A percentile compares a stretch with the other conserved stretches of the same genome.
Evolutionary conservation across 2,797 vertebrate species (phyloP).

Genomic region (Pipistrellus pygmaeus): DNA sequence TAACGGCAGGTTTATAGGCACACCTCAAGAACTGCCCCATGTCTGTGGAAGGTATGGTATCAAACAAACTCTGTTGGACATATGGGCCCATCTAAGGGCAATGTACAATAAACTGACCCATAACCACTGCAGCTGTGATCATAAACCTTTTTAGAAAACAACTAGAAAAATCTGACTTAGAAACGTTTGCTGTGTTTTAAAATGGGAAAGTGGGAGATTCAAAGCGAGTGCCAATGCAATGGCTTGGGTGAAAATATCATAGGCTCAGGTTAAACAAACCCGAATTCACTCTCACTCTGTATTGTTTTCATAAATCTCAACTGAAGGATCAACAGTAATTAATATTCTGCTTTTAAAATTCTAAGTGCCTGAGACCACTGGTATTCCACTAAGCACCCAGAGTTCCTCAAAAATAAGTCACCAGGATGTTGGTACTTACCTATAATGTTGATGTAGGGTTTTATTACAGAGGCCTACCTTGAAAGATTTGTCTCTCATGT

Average conservation of each 20-base stretch:
- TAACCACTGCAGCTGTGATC: conserved; percentile 91
- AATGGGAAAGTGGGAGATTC: conserved; percentile 80
- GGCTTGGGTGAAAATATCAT: conserved; percentile 69
- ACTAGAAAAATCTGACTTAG: conserved; percentile 86
- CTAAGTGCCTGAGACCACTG: conserved; percentile 73
- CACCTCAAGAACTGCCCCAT: conserved; percentile 88
- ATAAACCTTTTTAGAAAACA: conserved; percentile 89
- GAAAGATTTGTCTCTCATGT: conserved; percentile 68
- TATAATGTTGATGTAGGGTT: conserved; percentile 70
- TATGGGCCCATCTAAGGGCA: conserved; percentile 88
- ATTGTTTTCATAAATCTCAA: conserved; percentile 85
- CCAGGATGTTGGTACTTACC: conserved; percentile 73
- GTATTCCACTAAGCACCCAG: conserved; percentile 60
- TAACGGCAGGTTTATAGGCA: conserved; percentile 90
- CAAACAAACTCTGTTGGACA: conserved; percentile 89
- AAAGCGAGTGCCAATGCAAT: neutral
- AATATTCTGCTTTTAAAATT: conserved; percentile 84
- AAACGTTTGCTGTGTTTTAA: conserved; percentile 88
- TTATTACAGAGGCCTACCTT: conserved; percentile 77
- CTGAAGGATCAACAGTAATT: conserved; percentile 83
- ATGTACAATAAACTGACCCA: conserved; percentile 88
- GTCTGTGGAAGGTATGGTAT: conserved; percentile 88
- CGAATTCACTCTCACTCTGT: conserved; percentile 78
- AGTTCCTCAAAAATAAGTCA: conserved; percentile 77
- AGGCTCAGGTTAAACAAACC: conserved; percentile 83